Conservation (phyloP, 2,888 invertebrate genomes). For the Macrophya alboannulata region DNA sequence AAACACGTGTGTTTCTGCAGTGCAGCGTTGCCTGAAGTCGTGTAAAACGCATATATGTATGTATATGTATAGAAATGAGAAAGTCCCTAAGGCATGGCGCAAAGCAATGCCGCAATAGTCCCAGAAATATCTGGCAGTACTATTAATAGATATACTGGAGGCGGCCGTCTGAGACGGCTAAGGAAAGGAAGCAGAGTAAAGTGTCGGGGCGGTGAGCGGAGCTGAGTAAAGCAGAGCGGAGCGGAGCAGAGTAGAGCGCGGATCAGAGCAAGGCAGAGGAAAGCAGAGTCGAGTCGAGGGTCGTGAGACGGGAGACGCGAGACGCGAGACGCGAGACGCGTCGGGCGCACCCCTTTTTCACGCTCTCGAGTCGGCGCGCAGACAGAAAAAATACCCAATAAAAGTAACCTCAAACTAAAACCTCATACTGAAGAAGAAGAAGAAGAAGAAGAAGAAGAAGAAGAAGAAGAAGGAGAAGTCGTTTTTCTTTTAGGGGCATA, state of each 20-base stretch:
- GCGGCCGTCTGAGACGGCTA: slow-evolving; percentile 11
- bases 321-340: slow-evolving; percentile 54
- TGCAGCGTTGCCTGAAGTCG: no score
- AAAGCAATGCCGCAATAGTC: background rate
- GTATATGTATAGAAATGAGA: slow-evolving; percentile 2
- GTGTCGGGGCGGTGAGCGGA: slow-evolving; percentile 10
- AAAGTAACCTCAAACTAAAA: slow-evolving; percentile 8
- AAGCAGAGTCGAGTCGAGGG: slow-evolving; percentile 48
- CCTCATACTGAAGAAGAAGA: no score
- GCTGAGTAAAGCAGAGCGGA: no score
- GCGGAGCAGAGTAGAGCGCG: no score
- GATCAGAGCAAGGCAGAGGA: no score
- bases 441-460: no score
- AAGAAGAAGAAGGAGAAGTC: no score
- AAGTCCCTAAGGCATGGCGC: slow-evolving; percentile 7
- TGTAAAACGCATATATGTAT: no score
- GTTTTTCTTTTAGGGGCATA: slow-evolving; percentile 10
- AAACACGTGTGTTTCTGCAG: slow-evolving; percentile 29
- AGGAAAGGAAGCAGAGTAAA: slow-evolving; percentile 40
- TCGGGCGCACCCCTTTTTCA: slow-evolving; percentile 55
- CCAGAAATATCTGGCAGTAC: slow-evolving; percentile 51
- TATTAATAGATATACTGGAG: slow-evolving; percentile 51
- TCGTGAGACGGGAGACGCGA: slow-evolving; percentile 36
- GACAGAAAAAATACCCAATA: slow-evolving; percentile 56
- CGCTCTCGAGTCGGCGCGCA: slow-evolving; percentile 51